Base-by-base conservation (phyloP, 2,888 invertebrate genomes). In the Parapristionchus giblindavisi region DNA sequence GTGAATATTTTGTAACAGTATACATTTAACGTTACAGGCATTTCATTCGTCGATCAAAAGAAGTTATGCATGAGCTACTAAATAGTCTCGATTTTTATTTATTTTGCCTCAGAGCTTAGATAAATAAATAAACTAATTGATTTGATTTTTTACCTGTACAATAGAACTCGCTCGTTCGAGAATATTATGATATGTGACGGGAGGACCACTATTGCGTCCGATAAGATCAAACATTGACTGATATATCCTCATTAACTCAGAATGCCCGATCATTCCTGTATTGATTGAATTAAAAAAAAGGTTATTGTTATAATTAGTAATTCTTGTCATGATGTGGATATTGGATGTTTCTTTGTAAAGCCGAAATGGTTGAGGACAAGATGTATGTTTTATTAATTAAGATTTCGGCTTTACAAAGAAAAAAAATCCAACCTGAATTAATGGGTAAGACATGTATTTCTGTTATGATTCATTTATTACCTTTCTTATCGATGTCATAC, bases 401-500 rank as follows among this genome's bases (percentile, higher is more conserved):
- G n/a, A n/a, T n/a, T n/a, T n/a, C n/a, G n/a, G n/a, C n/a, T n/a
- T n/a, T n/a, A n/a, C n/a, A n/a, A n/a, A 68, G 27, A 3, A 32
- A 5, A 27, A 11, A n/a, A 60, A 60, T 17, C 5, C 1, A 1
- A 38, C 61, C 24, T 61, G 61, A 38, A 24, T 3, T 60, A 60
- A 4, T 40, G 24, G 14, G 17, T 21, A 48, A 48, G 43, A 5
- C 27, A 34, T 38, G 58, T 79, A 79, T n/a, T 40, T 32, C 40
- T 76, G 73, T 4, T 79, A n/a, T n/a, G n/a, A n/a, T n/a, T n/a
- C n/a, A n/a, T n/a, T n/a, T 75, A 54, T 54, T 54, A 56, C 83
- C 84, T 27, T 71, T 75, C 36, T 66, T 71, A 38, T 81, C 79
- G 11, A 80, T 77, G 76, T 87, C 87, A 75, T 87, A 87, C 17